Base-by-base conservation (phyloP, 2,888 invertebrate species). In the Sarcophaga variegata region DNA sequence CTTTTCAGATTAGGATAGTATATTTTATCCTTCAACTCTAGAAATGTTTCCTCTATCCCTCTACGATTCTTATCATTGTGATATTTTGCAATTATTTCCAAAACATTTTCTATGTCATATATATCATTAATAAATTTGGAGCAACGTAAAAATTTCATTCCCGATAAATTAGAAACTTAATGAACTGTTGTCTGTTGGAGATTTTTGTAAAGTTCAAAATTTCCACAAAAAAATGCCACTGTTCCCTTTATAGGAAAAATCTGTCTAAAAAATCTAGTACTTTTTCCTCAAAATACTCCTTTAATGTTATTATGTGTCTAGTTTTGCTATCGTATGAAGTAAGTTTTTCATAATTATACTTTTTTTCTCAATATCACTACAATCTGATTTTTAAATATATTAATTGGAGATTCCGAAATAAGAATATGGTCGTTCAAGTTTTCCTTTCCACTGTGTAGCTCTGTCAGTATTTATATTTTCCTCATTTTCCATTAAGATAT, bases 151-250 rank as follows among this genome's bases (percentile, higher is more conserved):
- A 77, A 77, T 69, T 69, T 49, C 67, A 69, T 77, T 37, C 59
- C 62, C 11, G 20, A 37, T 10, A 60, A 12, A 63, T 70, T 70
- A 3, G 70, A 62, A 70, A 78, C 70, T 25, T 70, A 78, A n/a
- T 78, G 62, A 6, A 78, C 60, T 47, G 69, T 20, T 27, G 78
- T 78, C 20, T 49, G 60, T 49, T 70, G 63, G 47, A 77, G 64
- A 59, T 81, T n/a, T 88, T 63, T 54, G 82, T 82, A 60, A 78
- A 83, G 72, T 70, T 83, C 20, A 86, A 86, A 83, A 82, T 63
- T 60, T 81, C 27, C 25, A 71, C 49, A 60, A 37, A 71, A 66
- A 81, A 20, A n/a, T n/a, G n/a, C n/a, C n/a, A n/a, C n/a, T n/a
- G n/a, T n/a, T n/a, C n/a, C n/a, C n/a, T 74, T n/a, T 47, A 67